These are phyloP conservation scores for Cyrtodaria siliqua DNA, from an alignment of 2,888 invertebrate species.

Conservation along the genomic window DNA sequence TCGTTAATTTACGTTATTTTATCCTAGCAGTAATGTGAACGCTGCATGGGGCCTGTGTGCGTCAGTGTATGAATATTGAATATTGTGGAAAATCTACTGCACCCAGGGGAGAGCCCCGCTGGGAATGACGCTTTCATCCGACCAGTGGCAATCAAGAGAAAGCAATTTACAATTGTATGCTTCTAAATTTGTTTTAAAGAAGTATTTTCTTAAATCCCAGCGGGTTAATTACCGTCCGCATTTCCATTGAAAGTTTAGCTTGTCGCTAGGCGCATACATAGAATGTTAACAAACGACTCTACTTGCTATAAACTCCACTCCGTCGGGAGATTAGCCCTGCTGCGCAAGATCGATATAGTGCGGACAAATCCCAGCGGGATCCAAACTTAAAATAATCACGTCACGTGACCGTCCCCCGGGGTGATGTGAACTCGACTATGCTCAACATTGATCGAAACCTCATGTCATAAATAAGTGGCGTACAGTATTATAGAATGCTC, in stretches of 20 bases:
- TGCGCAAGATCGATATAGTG: conserved; percentile 58
- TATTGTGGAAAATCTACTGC: conserved; percentile 75
- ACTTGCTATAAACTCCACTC: conserved; percentile 45
- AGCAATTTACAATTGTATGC: conserved; percentile 60
- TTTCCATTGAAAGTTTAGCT: conserved; percentile 50
- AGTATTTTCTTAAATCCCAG: conserved; percentile 67
- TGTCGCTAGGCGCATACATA: conserved; percentile 30
- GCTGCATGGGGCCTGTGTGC: conserved; percentile 74
- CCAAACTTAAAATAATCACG: conserved; percentile 61
- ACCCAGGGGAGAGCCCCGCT: conserved; percentile 73
- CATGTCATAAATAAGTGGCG: conserved; percentile 45
- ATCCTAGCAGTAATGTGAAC: conserved; percentile 66
- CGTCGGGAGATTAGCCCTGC: conserved; percentile 68
- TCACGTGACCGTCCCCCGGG: conserved; percentile 56
- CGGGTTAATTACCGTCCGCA: conserved; percentile 64
- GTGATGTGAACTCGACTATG: conserved; percentile 47
- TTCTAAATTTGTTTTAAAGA: conserved; percentile 47
- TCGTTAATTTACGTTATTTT: conserved; percentile 51
- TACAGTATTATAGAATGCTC: not conserved
- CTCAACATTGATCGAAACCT: conserved; percentile 49
- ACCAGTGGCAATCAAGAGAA: conserved; percentile 61
- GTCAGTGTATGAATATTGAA: conserved; percentile 81
- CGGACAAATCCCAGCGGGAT: conserved; percentile 75
- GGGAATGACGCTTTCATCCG: conserved; percentile 69
- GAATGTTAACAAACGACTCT: conserved; percentile 31